Base-by-base conservation (phyloP, 2,797 vertebrate species). In the Carduelis carduelis region DNA sequence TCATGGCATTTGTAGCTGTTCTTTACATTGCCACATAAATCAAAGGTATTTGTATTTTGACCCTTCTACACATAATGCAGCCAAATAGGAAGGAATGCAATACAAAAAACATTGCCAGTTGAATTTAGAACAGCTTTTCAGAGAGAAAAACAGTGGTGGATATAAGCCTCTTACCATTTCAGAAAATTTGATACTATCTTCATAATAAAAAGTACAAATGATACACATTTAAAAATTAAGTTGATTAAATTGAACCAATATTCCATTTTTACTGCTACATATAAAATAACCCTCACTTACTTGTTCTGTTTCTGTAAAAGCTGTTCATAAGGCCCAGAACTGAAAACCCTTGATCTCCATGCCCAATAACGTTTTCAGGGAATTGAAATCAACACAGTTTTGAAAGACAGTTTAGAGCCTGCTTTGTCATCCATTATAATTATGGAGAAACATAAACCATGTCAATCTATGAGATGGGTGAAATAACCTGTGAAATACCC, bases 21-120 rank as follows among this genome's bases (percentile, higher is more conserved):
- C 89, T 92, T 74, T 57, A 72, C 92, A 50, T 77, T 77, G 83
- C 75, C 76, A 88, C 90, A 96, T 97, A 96, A 97, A 97, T 97
- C 95, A 97, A 83, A 96, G 44, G 20, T 34, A 79, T 80, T 43
- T 43, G 57, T 69, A 78, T 85, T 94, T 71, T 92, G 60, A 94
- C 47, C 56, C 72, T 64, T 69, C 81, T 85, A 77, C 50, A 78
- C 12, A 75, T 91, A 82, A 96, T 47, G 79, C 80, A 83, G 83
- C 81, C 75, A 87, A 94, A 95, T 60, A 78, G 76, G 76, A 93
- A 94, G 37, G 1, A 6, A 63, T 61, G 59, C 10, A 7, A 70
- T 63, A 79, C 76, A 85, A 85, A 82, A 34, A 74, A 30, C 10
- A 41, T 14, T 53, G 17, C 43, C 49, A 16, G n/a, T 30, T 61